Evolutionary conservation across 2,113 vertebrate species (phyloP).

Genomic region (Chionomys nivalis): DNA sequence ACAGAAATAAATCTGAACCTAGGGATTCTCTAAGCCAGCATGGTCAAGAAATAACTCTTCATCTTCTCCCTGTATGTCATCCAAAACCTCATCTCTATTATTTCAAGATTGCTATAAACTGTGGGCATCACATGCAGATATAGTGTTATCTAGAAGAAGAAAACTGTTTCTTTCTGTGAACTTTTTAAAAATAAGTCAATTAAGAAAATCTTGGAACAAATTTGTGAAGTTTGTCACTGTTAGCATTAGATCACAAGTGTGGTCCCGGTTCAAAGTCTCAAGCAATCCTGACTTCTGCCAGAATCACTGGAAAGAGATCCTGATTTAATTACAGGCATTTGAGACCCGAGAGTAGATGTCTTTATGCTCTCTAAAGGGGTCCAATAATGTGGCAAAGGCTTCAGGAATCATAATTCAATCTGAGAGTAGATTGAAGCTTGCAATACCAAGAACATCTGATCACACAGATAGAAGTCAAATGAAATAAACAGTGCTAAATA

Average conservation of each 20-base stretch:
- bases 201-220: neutral
- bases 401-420: neutral
- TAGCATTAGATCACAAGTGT: neutral
- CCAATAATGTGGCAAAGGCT: neutral
- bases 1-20: conserved; percentile 19
- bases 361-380: neutral
- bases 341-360: neutral
- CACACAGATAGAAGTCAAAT: neutral
- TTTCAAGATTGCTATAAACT: neutral
- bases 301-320: neutral
- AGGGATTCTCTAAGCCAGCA: neutral
- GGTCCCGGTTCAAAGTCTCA: neutral
- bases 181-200: neutral
- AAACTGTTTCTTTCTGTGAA: neutral
- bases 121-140: neutral
- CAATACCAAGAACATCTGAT: neutral
- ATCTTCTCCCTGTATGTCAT: neutral
- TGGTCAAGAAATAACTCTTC: neutral
- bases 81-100: neutral
- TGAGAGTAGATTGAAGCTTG: neutral
- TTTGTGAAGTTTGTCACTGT: neutral
- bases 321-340: neutral
- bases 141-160: neutral
- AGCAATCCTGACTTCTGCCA: neutral
- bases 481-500: neutral